Conservation (phyloP, 2,113 vertebrate genomes). For the Girardinichthys multiradiatus region DNA sequence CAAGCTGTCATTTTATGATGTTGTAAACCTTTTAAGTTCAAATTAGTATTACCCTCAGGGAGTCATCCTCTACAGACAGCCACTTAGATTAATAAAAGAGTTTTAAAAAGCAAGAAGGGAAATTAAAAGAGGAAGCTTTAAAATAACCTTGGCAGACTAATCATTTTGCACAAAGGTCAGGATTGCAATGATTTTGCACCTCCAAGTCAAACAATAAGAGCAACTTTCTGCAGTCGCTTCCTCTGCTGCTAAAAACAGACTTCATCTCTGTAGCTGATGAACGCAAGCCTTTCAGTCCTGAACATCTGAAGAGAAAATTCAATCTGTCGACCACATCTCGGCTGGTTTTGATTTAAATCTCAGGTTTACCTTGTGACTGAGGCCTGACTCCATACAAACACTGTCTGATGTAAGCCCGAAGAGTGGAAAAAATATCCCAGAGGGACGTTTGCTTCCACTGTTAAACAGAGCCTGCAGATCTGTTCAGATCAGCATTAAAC, state of each 20-base stretch:
- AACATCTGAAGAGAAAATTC: neutral
- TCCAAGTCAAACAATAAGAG: neutral
- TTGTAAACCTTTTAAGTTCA: neutral
- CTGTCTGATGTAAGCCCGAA: neutral
- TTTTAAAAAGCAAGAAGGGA: neutral
- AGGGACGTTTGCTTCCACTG: neutral
- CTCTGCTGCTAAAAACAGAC: neutral
- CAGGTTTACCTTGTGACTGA: constrained; percentile 50
- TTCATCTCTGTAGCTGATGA: neutral
- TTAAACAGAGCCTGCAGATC: neutral
- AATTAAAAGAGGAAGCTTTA: neutral
- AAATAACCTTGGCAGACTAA: neutral
- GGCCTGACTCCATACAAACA: constrained; percentile 25
- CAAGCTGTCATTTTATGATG: neutral
- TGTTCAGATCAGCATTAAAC: neutral
- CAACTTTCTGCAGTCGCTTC: neutral
- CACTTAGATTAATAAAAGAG: neutral
- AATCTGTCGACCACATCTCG: neutral
- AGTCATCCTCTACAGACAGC: neutral
- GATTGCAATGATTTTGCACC: neutral
- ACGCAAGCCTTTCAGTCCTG: neutral
- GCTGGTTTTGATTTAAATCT: constrained; percentile 3
- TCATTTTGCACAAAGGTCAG: neutral
- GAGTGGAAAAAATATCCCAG: neutral
- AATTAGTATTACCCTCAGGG: no score